Conservation (phyloP, 2,113 vertebrate genomes). For the Trochalopteron elliotii region DNA sequence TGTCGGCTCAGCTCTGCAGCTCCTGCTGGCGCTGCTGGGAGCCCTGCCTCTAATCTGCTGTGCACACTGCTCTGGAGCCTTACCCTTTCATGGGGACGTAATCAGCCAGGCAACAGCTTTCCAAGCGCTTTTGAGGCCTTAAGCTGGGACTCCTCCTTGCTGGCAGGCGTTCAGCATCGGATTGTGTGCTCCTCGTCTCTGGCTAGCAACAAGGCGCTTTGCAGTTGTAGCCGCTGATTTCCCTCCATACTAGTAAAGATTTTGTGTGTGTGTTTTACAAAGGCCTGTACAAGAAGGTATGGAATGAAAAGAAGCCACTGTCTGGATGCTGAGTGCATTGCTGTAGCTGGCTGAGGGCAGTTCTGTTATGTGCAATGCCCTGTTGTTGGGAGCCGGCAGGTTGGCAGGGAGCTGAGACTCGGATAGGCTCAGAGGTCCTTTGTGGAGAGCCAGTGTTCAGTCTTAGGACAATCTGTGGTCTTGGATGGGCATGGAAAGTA, state of each 20-base stretch:
- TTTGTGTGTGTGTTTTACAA: not conserved
- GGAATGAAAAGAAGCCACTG: not conserved
- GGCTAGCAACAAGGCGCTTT: not conserved
- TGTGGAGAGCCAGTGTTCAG: not conserved
- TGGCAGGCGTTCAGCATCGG: not conserved
- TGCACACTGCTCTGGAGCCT: not conserved
- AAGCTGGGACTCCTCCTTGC: not conserved
- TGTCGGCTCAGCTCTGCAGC: not conserved
- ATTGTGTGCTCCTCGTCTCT: not conserved
- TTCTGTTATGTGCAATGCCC: not conserved
- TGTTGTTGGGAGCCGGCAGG: not conserved
- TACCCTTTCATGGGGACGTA: not conserved
- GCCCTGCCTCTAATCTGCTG: not conserved
- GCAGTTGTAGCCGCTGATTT: not conserved
- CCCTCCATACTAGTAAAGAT: not conserved
- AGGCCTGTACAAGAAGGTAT: not conserved
- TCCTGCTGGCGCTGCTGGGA: not conserved
- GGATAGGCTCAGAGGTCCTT: not conserved
- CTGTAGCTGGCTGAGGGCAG: not conserved
- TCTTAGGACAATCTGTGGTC: not conserved
- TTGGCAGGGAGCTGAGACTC: not conserved
- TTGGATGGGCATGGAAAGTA: not conserved
- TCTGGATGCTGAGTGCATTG: not conserved
- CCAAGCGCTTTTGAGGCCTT: not conserved
- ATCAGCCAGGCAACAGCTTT: slow-evolving; percentile 21